A percentile compares a stretch with the other conserved stretches of the same genome.
phyloP scores from a whole-genome alignment of 2,888 invertebrate species.

The Cyrtodaria siliqua region DNA sequence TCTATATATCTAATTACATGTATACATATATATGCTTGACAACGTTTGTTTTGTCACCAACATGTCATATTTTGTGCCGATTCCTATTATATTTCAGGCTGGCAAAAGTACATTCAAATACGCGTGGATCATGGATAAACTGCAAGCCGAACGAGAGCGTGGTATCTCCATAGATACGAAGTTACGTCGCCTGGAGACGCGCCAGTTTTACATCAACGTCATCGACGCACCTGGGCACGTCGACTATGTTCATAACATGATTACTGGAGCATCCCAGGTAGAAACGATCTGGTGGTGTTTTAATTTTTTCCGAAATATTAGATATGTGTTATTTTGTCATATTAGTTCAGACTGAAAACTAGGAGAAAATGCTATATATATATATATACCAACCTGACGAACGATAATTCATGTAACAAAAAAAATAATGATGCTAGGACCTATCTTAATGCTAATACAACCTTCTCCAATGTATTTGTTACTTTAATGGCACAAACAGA shows the following conservation, averaged over 20 bases:
- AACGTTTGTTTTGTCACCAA: too few relatives aligned
- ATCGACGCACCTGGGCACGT: slow-evolving; percentile 70
- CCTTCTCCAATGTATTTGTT: too few relatives aligned
- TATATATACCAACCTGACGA: too few relatives aligned
- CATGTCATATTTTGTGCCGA: background rate
- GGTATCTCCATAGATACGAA: slow-evolving; percentile 70
- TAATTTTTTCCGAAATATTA: too few relatives aligned
- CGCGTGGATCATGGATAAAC: slow-evolving; percentile 71
- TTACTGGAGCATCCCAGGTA: slow-evolving; percentile 70
- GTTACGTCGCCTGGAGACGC: slow-evolving; percentile 62
- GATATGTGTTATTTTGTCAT: too few relatives aligned
- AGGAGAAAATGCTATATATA: too few relatives aligned
- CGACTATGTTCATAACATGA: slow-evolving; percentile 70
- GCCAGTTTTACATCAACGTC: slow-evolving; percentile 60
- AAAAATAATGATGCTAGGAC: too few relatives aligned
- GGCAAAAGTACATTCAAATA: slow-evolving; percentile 63
- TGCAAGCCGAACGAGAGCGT: slow-evolving; percentile 65
- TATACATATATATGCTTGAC: background rate
- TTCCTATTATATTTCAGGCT: too few relatives aligned
- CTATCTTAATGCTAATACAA: too few relatives aligned
- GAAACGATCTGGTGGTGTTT: background rate
- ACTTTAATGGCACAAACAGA: too few relatives aligned
- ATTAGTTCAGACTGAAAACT: too few relatives aligned
- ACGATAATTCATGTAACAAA: too few relatives aligned
- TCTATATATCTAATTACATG: background rate